These are phyloP conservation scores for Drosophila paranaensis DNA, from an alignment of 2,888 invertebrate genomes.

Conservation along the genomic window DNA sequence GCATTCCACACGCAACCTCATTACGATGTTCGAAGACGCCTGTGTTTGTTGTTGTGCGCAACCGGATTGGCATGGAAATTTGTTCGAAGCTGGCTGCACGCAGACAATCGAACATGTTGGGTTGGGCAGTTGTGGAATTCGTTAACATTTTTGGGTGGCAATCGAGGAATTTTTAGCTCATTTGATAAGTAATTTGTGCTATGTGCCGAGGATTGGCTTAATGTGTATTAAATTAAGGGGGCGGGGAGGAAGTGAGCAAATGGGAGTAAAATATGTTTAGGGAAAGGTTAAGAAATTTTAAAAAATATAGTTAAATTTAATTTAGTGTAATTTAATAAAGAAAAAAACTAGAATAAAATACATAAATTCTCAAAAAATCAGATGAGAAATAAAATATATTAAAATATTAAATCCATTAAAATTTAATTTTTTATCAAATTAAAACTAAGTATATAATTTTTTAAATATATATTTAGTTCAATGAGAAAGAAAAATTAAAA, in stretches of 20 bases:
- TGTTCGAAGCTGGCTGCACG: slow-evolving; percentile 16
- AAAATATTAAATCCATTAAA: not conserved
- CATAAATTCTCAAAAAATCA: not conserved
- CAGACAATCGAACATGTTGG: slow-evolving; percentile 2
- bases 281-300: rapidly evolving
- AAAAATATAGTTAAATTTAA: not conserved
- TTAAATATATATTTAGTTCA: too few species aligned
- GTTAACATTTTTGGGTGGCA: slow-evolving; percentile 17
- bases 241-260: not conserved
- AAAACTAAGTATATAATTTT: too few species aligned
- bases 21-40: slow-evolving; percentile 39
- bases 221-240: slow-evolving; percentile 53
- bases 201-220: slow-evolving; percentile 52
- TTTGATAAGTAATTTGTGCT: slow-evolving; percentile 53
- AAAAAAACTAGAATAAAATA: not conserved
- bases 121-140: slow-evolving; percentile 46
- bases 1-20: slow-evolving; percentile 44
- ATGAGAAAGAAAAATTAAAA: too few species aligned
- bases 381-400: too few species aligned
- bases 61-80: slow-evolving; percentile 1
- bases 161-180: slow-evolving; percentile 53
- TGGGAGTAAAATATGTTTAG: too few species aligned
- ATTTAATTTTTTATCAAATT: not conserved
- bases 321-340: not conserved
- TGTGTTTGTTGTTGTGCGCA: slow-evolving; percentile 7